A percentile compares a stretch with the other conserved stretches of the same genome.
Conservation (phyloP, 2,113 vertebrate genomes). For the Chionis minor region DNA sequence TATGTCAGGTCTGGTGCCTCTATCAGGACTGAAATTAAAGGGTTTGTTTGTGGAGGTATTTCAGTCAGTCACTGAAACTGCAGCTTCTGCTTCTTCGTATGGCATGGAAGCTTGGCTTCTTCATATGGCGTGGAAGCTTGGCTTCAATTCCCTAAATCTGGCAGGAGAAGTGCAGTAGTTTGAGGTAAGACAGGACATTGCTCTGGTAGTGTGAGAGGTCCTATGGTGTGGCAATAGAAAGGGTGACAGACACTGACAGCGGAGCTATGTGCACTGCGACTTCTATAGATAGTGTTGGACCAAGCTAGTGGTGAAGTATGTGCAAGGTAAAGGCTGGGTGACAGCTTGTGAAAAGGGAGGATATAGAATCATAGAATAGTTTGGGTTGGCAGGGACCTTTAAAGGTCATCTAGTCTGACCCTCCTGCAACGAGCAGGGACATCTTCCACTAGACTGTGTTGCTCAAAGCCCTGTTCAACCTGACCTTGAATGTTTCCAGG, state of each 20-base stretch:
- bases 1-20: not conserved
- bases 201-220: not conserved
- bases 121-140: not conserved
- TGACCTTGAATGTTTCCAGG: not conserved
- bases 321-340: not conserved
- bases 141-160: not conserved
- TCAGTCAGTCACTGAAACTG: not conserved
- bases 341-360: not conserved
- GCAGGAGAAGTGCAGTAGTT: not conserved
- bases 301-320: not conserved
- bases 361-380: not conserved
- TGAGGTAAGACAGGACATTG: not conserved
- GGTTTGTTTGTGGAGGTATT: not conserved
- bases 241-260: not conserved
- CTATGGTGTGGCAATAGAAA: not conserved
- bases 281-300: not conserved
- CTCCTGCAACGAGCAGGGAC: too few relatives aligned
- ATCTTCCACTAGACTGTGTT: not conserved
- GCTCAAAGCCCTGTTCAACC: not conserved
- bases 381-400: not conserved
- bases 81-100: not conserved
- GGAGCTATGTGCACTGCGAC: not conserved
- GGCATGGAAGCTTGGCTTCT: not conserved
- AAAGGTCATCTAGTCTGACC: not conserved
- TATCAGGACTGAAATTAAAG: not conserved